Evolutionary conservation across 2,888 invertebrate species (phyloP).

Genomic region (Entomobrya proxima): DNA sequence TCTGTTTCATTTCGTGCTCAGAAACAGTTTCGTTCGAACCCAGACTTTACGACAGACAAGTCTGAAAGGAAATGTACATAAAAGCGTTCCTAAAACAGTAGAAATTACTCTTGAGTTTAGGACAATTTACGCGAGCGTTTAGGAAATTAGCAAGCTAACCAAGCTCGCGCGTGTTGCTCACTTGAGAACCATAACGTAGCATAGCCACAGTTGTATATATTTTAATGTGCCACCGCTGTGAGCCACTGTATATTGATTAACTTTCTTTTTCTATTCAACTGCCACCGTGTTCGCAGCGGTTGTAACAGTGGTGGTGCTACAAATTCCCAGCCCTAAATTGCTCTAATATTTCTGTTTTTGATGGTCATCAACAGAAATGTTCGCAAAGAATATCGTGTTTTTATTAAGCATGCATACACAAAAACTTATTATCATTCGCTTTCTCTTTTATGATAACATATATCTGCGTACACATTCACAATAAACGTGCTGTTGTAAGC

Average conservation of each 20-base stretch:
- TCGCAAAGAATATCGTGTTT: neutral
- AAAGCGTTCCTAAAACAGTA: conserved; percentile 30
- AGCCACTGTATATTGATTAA: conserved; percentile 39
- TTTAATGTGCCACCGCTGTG: conserved; percentile 37
- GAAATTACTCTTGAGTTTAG: conserved; percentile 36
- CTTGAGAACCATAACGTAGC: neutral
- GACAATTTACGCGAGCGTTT: conserved; percentile 41
- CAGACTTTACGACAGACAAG: conserved; percentile 55
- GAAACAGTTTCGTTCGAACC: conserved; percentile 43
- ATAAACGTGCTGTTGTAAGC: neutral
- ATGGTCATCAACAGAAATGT: conserved; percentile 48
- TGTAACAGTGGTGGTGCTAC: neutral
- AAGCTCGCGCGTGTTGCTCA: neutral
- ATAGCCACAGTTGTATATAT: neutral
- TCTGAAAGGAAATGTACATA: conserved; percentile 47
- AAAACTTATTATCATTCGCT: neutral
- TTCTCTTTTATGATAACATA: conserved; percentile 35
- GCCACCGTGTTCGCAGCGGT: neutral
- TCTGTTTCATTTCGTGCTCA: conserved; percentile 46
- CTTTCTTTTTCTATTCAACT: conserved; percentile 42
- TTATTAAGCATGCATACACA: neutral
- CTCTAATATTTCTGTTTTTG: conserved; percentile 18
- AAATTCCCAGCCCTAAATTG: conserved; percentile 17
- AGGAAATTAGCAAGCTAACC: conserved; percentile 40
- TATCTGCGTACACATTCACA: conserved; percentile 35